phyloP scores from a whole-genome alignment of 2,797 vertebrate species.

The Onychomys arenicola region DNA sequence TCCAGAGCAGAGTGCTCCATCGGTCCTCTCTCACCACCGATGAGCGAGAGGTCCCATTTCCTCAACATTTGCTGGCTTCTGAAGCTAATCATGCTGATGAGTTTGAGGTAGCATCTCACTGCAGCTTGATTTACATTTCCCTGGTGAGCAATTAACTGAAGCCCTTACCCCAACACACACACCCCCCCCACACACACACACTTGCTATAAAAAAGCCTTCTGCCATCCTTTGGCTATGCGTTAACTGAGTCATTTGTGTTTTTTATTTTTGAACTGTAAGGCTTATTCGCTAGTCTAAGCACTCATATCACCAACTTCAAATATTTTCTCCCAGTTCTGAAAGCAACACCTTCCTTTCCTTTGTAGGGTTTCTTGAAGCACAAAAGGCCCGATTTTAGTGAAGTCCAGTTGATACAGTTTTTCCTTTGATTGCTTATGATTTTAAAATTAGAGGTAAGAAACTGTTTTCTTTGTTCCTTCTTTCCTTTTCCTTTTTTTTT shows the following conservation, averaged over 20 bases:
- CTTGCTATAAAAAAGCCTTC: not conserved
- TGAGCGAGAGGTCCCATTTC: not conserved
- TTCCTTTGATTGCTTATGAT: not conserved
- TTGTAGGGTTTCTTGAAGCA: not conserved
- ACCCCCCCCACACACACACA: too few relatives aligned
- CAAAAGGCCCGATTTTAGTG: not conserved
- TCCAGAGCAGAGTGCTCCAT: not conserved
- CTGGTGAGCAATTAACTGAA: not conserved
- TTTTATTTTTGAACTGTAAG: not conserved
- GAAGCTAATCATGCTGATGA: not conserved
- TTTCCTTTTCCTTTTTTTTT: not conserved
- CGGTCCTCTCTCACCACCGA: too few relatives aligned
- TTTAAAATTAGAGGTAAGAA: not conserved
- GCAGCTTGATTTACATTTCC: not conserved
- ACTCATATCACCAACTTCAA: not conserved
- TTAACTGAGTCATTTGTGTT: not conserved
- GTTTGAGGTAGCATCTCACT: not conserved
- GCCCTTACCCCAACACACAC: not conserved
- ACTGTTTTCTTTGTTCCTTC: not conserved
- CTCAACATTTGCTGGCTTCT: not conserved
- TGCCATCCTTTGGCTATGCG: not conserved
- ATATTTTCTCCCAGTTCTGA: not conserved
- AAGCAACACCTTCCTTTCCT: not conserved
- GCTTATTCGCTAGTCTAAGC: not conserved
- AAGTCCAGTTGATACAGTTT: not conserved